phyloP scores from a whole-genome alignment of 2,113 vertebrate species.

The Etia nguti region DNA sequence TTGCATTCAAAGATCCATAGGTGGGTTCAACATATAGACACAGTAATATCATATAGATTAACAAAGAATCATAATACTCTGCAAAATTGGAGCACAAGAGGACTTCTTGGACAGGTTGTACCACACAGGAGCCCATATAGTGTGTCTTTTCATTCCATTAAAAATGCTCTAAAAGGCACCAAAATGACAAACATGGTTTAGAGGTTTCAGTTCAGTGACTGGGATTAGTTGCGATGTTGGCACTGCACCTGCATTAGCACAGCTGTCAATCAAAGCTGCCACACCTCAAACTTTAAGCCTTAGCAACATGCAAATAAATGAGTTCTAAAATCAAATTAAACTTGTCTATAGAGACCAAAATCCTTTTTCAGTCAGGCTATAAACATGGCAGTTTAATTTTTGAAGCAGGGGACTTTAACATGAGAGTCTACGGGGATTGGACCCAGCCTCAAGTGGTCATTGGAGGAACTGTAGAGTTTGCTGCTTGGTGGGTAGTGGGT shows the following conservation, averaged over 20 bases:
- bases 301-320: not conserved
- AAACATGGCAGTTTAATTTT: not conserved
- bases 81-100: not conserved
- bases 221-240: not conserved
- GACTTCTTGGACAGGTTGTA: not conserved
- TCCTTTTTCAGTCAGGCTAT: not conserved
- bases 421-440: not conserved
- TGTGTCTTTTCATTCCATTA: not conserved
- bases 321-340: not conserved
- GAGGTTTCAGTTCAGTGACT: not conserved
- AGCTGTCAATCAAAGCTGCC: not conserved
- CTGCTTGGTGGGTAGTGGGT: not conserved
- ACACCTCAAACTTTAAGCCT: not conserved
- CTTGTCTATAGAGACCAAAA: not conserved
- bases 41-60: not conserved
- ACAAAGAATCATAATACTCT: not conserved
- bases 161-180: not conserved
- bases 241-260: not conserved
- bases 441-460: not conserved
- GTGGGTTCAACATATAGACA: not conserved
- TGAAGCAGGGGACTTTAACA: not conserved
- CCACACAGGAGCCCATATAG: not conserved
- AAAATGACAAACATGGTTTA: not conserved
- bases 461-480: not conserved
- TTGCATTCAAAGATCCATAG: not conserved